A percentile compares a stretch with the other conserved stretches of the same genome.
phyloP scores from a whole-genome alignment of 2,888 invertebrate genomes.

The Drosophila peninsularis region DNA sequence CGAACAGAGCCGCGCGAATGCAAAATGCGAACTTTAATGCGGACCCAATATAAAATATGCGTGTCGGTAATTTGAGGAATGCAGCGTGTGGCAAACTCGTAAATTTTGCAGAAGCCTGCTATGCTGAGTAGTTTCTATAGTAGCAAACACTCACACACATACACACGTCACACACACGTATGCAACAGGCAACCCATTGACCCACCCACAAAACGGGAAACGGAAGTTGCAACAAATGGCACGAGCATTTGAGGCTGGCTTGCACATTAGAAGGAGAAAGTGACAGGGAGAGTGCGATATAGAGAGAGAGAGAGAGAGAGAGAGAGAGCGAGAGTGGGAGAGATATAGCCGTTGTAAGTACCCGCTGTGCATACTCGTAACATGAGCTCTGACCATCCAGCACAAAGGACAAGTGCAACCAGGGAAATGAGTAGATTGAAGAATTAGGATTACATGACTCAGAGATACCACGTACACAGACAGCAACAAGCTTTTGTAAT shows the following conservation, averaged over 20 bases:
- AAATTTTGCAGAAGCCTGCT: slow-evolving; percentile 65
- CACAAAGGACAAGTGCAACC: slow-evolving; percentile 52
- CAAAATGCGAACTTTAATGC: slow-evolving; percentile 57
- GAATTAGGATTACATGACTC: not conserved
- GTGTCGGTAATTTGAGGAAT: slow-evolving; percentile 79
- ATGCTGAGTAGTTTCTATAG: slow-evolving; percentile 55
- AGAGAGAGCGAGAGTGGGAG: slow-evolving; percentile 1
- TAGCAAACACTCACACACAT: slow-evolving; percentile 12
- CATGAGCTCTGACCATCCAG: slow-evolving; percentile 62
- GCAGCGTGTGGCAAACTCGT: slow-evolving; percentile 67
- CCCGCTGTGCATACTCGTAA: slow-evolving; percentile 47
- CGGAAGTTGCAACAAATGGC: slow-evolving; percentile 79
- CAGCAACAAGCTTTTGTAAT: not conserved
- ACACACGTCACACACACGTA: slow-evolving; percentile 10
- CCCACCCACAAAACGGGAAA: slow-evolving; percentile 56
- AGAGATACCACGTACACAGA: not conserved
- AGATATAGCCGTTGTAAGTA: slow-evolving; percentile 9
- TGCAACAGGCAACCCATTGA: slow-evolving; percentile 42
- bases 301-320: not conserved
- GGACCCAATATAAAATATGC: slow-evolving; percentile 74
- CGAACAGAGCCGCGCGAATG: slow-evolving; percentile 15
- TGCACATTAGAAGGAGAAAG: slow-evolving; percentile 9
- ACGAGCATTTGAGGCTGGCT: slow-evolving; percentile 48
- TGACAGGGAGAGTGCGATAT: not conserved
- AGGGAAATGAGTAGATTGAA: slow-evolving; percentile 5